A percentile compares a stretch with the other conserved stretches of the same genome.
These are phyloP conservation scores for Halotydeus destructor DNA, from an alignment of 1,140 invertebrate genomes.

Conservation along the genomic window DNA sequence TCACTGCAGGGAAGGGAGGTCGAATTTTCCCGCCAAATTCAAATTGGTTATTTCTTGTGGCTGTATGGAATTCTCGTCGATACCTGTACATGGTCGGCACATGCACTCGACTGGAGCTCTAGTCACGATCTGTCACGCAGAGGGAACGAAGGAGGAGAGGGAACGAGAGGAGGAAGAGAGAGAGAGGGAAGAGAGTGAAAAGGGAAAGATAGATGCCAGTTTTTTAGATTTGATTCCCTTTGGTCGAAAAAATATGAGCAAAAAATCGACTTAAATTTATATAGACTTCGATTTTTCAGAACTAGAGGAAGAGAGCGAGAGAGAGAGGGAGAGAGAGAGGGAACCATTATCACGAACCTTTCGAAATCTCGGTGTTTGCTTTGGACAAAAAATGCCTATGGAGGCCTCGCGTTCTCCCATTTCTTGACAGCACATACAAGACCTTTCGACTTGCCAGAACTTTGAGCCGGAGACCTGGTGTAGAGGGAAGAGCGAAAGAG, in stretches of 20 bases:
- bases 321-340: too few relatives aligned
- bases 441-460: slow-evolving; percentile 86
- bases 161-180: slow-evolving; percentile 1
- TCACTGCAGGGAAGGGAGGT: too few relatives aligned
- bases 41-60: slow-evolving; percentile 49
- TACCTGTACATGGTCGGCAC: slow-evolving; percentile 69
- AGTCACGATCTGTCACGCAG: slow-evolving; percentile 44
- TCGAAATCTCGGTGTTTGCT: slow-evolving; percentile 59
- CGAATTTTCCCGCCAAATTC: too few relatives aligned
- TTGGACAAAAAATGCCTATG: slow-evolving; percentile 66
- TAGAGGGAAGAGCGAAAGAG: background rate
- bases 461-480: slow-evolving; percentile 72
- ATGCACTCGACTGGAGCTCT: slow-evolving; percentile 78
- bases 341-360: slow-evolving; percentile 40
- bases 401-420: slow-evolving; percentile 72
- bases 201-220: background rate
- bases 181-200: background rate
- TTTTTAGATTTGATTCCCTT: too few relatives aligned
- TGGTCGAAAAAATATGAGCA: background rate
- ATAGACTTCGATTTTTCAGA: too few relatives aligned
- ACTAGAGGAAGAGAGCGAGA: too few relatives aligned
- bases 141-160: slow-evolving; percentile 16
- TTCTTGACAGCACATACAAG: slow-evolving; percentile 83
- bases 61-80: slow-evolving; percentile 63
- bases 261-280: too few relatives aligned